Evolutionary conservation across 2,113 vertebrate genomes (phyloP), one percentile per base, ranked within the genome.

Genomic region (Corydoras maculifer): DNA sequence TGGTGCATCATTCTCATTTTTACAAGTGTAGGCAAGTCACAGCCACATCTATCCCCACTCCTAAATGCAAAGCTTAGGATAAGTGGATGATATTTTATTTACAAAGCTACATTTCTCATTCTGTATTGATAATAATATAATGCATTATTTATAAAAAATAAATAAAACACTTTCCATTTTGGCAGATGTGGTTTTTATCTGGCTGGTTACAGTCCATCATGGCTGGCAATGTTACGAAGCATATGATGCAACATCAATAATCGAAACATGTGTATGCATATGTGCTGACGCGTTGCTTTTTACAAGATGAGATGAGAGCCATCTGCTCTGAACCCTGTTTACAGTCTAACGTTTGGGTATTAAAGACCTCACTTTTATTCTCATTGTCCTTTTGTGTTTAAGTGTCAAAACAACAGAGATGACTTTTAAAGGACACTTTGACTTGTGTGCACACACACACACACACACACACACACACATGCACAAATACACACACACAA

Each of bases 61-160:
- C 35, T 43, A 8, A 43, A 43, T 43, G 35, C 35, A 43, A 5
- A 2, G 35, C 18, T 25, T 43, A 43, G 7, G 35, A 43, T 43
- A 43, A 8, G 35, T 43, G 35, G 35, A 43, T 43, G 4, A 43
- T 43, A 43, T 43, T 43, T 88, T 84, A 88, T 89, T 88, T 87
- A 88, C 83, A 82, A 84, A 86, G 80, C 83, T 15, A 61, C 70
- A 43, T 43, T 43, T 43, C 7, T 43, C 35, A 43, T 8, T 43
- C 35, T 43, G 35, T 43, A 43, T 43, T 43, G 35, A 43, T 84
- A 82, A 74, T 89, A 85, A 86, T 86, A 83, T 87, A 87, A 87
- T 87, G 82, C 86, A 86, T 88, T 87, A 87, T 88, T 88, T 88
- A 88, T n/a, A 80, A 73, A 78, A 83, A 84, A 81, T 5, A 43